Evolutionary conservation across 2,797 vertebrate species (phyloP), one percentile per base, ranked within the genome.

Genomic region (Saxicola maurus): DNA sequence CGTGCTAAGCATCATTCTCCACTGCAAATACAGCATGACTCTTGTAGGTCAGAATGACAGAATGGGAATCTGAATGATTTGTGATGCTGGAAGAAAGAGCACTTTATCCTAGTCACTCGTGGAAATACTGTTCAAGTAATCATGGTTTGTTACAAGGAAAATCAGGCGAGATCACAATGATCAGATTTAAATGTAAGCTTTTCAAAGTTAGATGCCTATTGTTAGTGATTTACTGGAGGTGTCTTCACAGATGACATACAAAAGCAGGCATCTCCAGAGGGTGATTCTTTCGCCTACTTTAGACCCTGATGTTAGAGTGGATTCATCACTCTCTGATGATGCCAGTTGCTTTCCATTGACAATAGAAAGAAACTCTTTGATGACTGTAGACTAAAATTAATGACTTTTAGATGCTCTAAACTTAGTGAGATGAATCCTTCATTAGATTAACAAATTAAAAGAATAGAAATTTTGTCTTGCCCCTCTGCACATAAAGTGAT

Each of bases 121-220:
- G 45, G 79, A 85, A 87, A 89, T 60, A 81, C 51, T 4, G 1
- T 72, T 92, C 72, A 59, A 52, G 55, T 52, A 93, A 92, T 92
- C 76, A 80, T 6, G 56, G 33, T 59, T 80, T 77, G 10, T 82
- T 90, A 90, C 37, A 66, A 56, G 76, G 86, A 87, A 90, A 90
- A 93, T 85, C 68, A 82, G 40, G 33, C 78, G 27, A 80, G 59
- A 59, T 83, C 55, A 56, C 72, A 82, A 11, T 75, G 76, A 78
- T 82, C 76, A 72, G 43, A 81, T 77, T 92, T 81, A 83, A 89
- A 94, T 75, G 51, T 11, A 86, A 78, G 66, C 52, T 85, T 91
- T 94, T 91, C 59, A 82, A 60, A 93, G 75, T 87, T 89, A 78
- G 80, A 18, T 83, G 43, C 42, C 85, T 87, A 66, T 78, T 93